Base-by-base conservation (phyloP, 2,113 vertebrate species). In the Lepus timidus region DNA sequence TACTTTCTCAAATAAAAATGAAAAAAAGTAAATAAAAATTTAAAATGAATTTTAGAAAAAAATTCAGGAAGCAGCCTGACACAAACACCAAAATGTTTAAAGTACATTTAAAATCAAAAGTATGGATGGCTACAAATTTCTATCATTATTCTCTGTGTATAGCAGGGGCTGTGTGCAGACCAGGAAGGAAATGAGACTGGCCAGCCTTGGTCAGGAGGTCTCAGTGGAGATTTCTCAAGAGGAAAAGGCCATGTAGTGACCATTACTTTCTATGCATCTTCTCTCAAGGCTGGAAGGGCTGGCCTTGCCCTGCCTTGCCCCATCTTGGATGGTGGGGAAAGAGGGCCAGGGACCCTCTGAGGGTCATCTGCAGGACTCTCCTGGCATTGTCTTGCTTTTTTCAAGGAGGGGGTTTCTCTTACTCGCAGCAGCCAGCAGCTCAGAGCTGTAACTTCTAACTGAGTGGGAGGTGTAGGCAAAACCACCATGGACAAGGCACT, bases 131-230 rank as follows among this genome's bases (percentile, higher is more conserved):
- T 1, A 8, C 27, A n/a, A 27, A 39, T 14, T 79, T 74, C 70
- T 20, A 23, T 0, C 52, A 23, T 2, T 62, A 44, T 22, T 27
- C 3, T 1, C 13, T 0, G 4, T 2, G 33, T 1, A 17, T 9
- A 49, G 52, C 33, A 1, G 0, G 8, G 74, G 29, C 1, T 52
- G 36, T 2, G 4, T 9, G 1, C 33, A 44, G 55, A 16, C 1
- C 9, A 16, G 90, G 64, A 8, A 27, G 20, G 9, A 75, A 12
- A 22, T 23, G 12, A 11, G 23, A 23, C 20, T 0, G 51, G 61
- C 76, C 68, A 4, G 5, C 16, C 62, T 52, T 23, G 36, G 36
- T 36, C 36, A 36, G 31, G 22, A 19, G 29, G 44, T 44, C 51
- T 29, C 1, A 52, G 20, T 4, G 64, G 51, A 19, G 33, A 62